Evolutionary conservation across 2,113 vertebrate species (phyloP).

Genomic region (Pagrus major): DNA sequence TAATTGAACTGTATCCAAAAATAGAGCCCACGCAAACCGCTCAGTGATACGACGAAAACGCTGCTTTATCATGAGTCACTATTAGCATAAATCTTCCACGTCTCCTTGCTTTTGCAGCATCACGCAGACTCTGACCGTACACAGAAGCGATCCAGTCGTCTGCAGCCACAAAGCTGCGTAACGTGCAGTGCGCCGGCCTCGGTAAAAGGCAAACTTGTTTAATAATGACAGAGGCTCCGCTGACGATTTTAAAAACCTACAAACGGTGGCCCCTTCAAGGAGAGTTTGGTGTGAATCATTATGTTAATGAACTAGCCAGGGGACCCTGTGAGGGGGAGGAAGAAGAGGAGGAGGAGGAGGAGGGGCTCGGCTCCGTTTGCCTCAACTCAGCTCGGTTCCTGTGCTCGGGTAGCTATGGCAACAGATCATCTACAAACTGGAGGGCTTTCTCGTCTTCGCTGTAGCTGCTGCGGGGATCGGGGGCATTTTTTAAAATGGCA

Average conservation of each 20-base stretch:
- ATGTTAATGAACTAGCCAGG: constrained; percentile 82
- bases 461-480: constrained; percentile 70
- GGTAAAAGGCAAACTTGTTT: constrained; percentile 62
- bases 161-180: constrained; percentile 24
- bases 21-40: constrained; percentile 67
- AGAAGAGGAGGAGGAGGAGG: constrained; percentile 72
- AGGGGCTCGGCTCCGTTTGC: constrained; percentile 62
- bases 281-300: constrained; percentile 82
- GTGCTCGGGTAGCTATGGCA: constrained; percentile 80
- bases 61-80: constrained; percentile 55
- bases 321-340: constrained; percentile 78
- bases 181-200: constrained; percentile 32
- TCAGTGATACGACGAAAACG: constrained; percentile 61
- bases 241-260: constrained; percentile 76
- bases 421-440: constrained; percentile 81
- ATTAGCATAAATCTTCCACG: constrained; percentile 61
- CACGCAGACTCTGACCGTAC: constrained; percentile 36
- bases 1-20: constrained; percentile 77
- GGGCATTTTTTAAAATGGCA: constrained; percentile 70
- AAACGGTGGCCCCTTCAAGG: constrained; percentile 79
- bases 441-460: constrained; percentile 74
- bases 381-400: constrained; percentile 72
- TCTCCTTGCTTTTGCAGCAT: constrained; percentile 47
- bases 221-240: constrained; percentile 59
- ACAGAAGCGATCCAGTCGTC: constrained; percentile 38